Base-by-base conservation (phyloP, 2,888 invertebrate genomes). In the Temnothorax rugatulus region DNA sequence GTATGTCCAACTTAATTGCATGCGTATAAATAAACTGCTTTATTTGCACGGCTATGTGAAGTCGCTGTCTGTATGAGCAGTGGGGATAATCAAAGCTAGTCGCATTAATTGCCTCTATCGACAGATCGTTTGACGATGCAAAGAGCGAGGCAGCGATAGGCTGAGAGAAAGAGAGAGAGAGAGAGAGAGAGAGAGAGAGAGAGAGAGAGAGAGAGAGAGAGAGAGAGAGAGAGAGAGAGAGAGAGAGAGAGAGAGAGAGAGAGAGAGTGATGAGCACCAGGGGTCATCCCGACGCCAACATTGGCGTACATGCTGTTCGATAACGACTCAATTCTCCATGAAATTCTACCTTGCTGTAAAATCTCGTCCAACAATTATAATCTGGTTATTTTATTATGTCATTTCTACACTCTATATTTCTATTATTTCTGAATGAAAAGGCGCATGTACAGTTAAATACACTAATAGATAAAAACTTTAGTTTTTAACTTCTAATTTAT, bases 21-120 rank as follows among this genome's bases (percentile, higher is more conserved):
- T 18, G 71, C 82, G 83, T 89, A 89, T 86, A 90, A 89, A 90
- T 88, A 88, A 87, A 90, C 84, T 84, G 85, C 84, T 85, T 86
- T 87, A 90, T 88, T 88, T 90, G 88, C 88, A 84, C 85, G 71
- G 52, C 84, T 66, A 38, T 47, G 81, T 64, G 61, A 84, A 63
- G 61, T 71, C 64, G 29, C 68, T 69, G 18, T 50, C 41, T 21
- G 29, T 21, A 47, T 13, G 50, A 52, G 29, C 47, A 73, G 83
- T 47, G 76, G 64, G 77, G 88, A 83, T 88, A 89, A 89, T 87
- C 88, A 86, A 86, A 88, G 84, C 82, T 84, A 57, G 77, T 38
- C 76, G 77, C 88, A 86, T 88, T 88, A 88, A 84, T 88, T 86
- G 84, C 86, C 66, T 25, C 74, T 82, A 83, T 86, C 84, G 84